Evolutionary conservation across 2,797 vertebrate genomes (phyloP), one percentile per base, ranked within the genome.

Genomic region (Xiphophorus birchmanni): DNA sequence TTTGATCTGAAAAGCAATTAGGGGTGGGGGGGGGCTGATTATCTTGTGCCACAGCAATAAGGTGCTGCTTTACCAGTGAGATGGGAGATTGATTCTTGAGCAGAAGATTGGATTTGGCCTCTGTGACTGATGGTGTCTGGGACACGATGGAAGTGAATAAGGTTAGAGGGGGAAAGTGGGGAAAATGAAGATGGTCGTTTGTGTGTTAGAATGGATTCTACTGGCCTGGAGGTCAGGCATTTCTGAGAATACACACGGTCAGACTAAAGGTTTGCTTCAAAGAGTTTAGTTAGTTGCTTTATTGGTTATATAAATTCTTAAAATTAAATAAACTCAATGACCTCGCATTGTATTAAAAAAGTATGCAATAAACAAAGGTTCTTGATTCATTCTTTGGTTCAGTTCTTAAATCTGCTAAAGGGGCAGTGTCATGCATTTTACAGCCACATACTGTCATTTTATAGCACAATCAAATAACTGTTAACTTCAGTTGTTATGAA

Each of bases 1-100:
- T 91, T 93, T 93, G 93, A 95, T 94, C 94, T 94, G 93, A 95
- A 94, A 95, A 95, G 93, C 94, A 94, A 95, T 96, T 95, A 95
- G 91, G 91, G 50, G 7, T 3, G 1, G 21, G 0, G 21, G 50
- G 21, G 10, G 2, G 89, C 93, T 95, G 91, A 95, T 95, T 95
- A 93, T 94, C 93, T 88, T 91, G 87, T 52, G 80, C 76, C 40
- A 37, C 83, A 78, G 89, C 86, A 87, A 84, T 89, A 88, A 79
- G 86, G 80, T 88, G 83, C 67, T 83, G 80, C 73, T 77, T 88
- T 81, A 91, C 87, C 88, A 63, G 76, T 84, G 86, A 88, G 82
- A 91, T 74, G 82, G 90, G 82, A 90, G 91, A 94, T 91, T 94
- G 91, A 94, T 95, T 94, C 90, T 85, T 90, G 84, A 79, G 83